Evolutionary conservation across 2,797 vertebrate species (phyloP), one percentile per base, ranked within the genome.

Genomic region (Muraenolepis orangiensis): DNA sequence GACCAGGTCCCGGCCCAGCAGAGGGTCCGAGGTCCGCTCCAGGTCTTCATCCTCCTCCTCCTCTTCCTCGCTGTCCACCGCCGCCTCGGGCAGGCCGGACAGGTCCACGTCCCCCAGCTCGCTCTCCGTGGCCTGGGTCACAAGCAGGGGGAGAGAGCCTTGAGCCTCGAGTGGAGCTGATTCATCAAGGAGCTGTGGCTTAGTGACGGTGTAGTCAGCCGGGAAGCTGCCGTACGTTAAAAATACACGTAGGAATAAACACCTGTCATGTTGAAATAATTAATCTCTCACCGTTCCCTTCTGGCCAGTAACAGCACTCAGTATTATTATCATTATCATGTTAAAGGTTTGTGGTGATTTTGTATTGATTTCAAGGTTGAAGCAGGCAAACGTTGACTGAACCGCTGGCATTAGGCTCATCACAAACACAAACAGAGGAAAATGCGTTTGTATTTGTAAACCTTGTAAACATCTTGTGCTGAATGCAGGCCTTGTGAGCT

Each of bases 11-110:
- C 96, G 90, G 3, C 95, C 95, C 18, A 97, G 90, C 20, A 99
- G 91, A 0, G 96, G 92, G 86, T 97, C 96, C 0, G 95, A 94
- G 46, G 96, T 94, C 87, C 96, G 92, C 82, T 99, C 98, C 81
- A 98, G 93, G 69, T 99, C 97, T 89, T 99, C 97, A 70, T 99
- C 98, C 77, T 98, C 97, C 16, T 98, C 97, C 26, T 98, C 97
- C 69, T 99, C 97, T 90, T 98, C 97, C 83, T 99, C 97, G 18
- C 96, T 98, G 93, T 99, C 98, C 73, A 99, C 98, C 18, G 96
- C 92, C 46, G 96, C 96, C 91, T 99, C 98, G 0, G 97, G 96
- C 57, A 99, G 96, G 51, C 96, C 96, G 0, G 97, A 97, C 81
- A 99, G 93, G 91, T 99, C 97, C 78, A 98, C 95, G 75, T 98